phyloP scores from a whole-genome alignment of 2,797 vertebrate genomes.

The Rhabdomys pumilio region DNA sequence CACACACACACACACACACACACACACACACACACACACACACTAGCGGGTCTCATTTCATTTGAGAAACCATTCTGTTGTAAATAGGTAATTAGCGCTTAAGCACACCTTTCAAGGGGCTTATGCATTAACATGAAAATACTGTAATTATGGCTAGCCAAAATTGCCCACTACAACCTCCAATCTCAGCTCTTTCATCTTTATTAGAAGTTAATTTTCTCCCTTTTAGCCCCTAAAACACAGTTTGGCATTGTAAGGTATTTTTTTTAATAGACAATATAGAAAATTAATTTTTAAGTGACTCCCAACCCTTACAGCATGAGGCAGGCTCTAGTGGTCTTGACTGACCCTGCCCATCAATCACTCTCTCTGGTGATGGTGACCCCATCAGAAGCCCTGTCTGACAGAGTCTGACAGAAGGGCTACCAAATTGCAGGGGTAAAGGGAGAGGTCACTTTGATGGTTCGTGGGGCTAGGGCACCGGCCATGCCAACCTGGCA shows the following conservation, averaged over 20 bases:
- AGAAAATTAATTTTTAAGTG: slow-evolving; percentile 39
- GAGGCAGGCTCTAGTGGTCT: background rate
- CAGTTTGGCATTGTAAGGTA: slow-evolving; percentile 1
- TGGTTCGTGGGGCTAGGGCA: background rate
- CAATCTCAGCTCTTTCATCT: slow-evolving; percentile 82
- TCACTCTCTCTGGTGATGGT: accelerated
- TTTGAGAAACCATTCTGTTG: slow-evolving; percentile 84
- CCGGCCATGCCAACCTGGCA: too few species aligned
- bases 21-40: slow-evolving; percentile 79
- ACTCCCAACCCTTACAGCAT: background rate
- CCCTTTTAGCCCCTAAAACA: slow-evolving; percentile 66
- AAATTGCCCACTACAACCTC: slow-evolving; percentile 84
- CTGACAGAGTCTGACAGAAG: background rate
- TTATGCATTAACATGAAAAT: slow-evolving; percentile 86
- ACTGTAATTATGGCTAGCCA: slow-evolving; percentile 84
- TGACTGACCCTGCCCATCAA: background rate
- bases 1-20: slow-evolving; percentile 78
- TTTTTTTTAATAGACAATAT: background rate
- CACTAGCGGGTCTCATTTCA: slow-evolving; percentile 79
- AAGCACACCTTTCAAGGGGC: slow-evolving; percentile 86
- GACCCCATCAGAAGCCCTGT: accelerated
- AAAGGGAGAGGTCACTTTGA: background rate
- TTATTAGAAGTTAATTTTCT: slow-evolving; percentile 80
- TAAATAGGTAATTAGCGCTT: slow-evolving; percentile 87
- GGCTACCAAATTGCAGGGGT: accelerated